A percentile compares a stretch with the other conserved stretches of the same genome.
phyloP scores from a whole-genome alignment of 2,113 vertebrate species.

The Lepidothrix coronata region DNA sequence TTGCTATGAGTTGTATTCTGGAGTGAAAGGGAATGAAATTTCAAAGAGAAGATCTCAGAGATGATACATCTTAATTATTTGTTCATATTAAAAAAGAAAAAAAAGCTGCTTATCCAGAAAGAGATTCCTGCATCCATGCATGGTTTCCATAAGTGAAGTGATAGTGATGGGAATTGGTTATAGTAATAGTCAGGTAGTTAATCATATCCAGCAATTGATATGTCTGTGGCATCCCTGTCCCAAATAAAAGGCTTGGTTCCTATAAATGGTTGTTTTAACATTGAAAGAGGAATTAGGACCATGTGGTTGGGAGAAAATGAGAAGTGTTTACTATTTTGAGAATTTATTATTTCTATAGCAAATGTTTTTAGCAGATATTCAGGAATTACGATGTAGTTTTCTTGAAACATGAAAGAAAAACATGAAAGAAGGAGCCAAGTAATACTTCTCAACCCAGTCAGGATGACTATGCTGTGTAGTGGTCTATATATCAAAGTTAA shows the following conservation, averaged over 20 bases:
- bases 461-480: background rate
- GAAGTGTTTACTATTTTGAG: background rate
- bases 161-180: background rate
- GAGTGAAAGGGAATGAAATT: background rate
- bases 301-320: background rate
- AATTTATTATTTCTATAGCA: background rate
- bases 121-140: background rate
- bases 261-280: background rate
- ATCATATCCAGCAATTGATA: background rate
- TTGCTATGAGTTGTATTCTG: background rate
- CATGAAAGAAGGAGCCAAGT: background rate
- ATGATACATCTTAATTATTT: background rate
- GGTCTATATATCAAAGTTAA: background rate
- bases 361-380: background rate
- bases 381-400: background rate
- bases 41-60: background rate
- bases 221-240: background rate
- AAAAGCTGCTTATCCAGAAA: background rate
- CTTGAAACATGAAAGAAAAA: background rate
- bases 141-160: background rate
- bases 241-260: background rate
- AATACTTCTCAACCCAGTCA: background rate
- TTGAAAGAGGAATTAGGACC: background rate
- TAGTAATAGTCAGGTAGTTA: background rate
- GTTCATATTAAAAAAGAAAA: background rate